A percentile compares a stretch with the other conserved stretches of the same genome.
Conservation (phyloP, 2,888 invertebrate species). For the Scelioninae gen. 2 region DNA sequence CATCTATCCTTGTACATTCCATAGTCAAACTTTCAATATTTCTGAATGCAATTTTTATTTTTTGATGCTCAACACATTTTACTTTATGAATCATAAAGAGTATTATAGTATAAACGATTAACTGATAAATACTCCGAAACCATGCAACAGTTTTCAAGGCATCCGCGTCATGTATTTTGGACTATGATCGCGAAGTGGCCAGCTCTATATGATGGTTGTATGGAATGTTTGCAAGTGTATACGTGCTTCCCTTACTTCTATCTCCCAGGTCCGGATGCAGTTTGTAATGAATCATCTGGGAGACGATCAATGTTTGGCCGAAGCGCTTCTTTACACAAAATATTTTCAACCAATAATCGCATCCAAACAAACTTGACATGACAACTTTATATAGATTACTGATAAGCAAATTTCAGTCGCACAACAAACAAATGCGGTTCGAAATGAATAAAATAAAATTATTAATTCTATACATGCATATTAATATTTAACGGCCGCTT, state of each 20-base stretch:
- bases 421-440: conserved; percentile 16
- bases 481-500: conserved; percentile 25
- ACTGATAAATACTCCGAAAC: conserved; percentile 5
- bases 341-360: conserved; percentile 7
- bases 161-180: conserved; percentile 64
- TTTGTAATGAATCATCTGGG: conserved; percentile 35
- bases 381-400: conserved; percentile 8
- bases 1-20: too few relatives aligned
- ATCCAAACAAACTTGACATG: conserved; percentile 7
- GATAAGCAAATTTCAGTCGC: conserved; percentile 21
- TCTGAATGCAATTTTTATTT: not conserved
- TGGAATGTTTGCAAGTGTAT: conserved; percentile 65
- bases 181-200: conserved; percentile 72
- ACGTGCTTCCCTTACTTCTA: conserved; percentile 57
- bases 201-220: conserved; percentile 75
- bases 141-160: conserved; percentile 41
- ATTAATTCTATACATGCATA: not conserved
- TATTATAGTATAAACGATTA: not conserved
- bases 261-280: conserved; percentile 44
- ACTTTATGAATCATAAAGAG: conserved; percentile 1
- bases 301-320: conserved; percentile 38
- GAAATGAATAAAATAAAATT: conserved; percentile 12
- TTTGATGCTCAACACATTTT: conserved; percentile 19
- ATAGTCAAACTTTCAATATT: too few relatives aligned
- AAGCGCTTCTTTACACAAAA: conserved; percentile 34